Conservation (phyloP, 2,113 vertebrate genomes). For the Sceloporus tristichus region DNA sequence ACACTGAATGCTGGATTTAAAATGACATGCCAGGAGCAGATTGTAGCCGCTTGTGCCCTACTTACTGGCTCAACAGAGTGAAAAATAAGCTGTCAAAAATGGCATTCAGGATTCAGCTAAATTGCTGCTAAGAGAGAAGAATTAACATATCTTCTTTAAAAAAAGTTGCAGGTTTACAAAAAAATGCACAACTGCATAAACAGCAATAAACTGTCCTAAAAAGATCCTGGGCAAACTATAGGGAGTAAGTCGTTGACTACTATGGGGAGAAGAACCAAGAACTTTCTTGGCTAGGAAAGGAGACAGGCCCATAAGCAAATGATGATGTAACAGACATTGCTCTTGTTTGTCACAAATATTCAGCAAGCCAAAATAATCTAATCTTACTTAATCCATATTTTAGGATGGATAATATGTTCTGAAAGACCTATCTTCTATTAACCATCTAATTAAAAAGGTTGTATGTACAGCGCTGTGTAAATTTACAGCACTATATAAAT, state of each 20-base stretch:
- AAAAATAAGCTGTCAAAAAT: not conserved
- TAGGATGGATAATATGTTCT: not conserved
- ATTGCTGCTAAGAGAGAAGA: not conserved
- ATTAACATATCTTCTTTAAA: not conserved
- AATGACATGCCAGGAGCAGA: not conserved
- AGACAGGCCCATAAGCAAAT: not conserved
- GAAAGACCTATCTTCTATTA: not conserved
- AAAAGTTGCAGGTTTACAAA: not conserved
- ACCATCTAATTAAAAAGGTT: too few relatives aligned
- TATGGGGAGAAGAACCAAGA: not conserved
- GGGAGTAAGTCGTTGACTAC: not conserved
- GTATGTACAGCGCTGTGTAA: too few relatives aligned
- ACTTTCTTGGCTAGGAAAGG: not conserved
- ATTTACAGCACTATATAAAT: too few relatives aligned
- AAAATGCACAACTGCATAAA: too few relatives aligned
- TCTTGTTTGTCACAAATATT: not conserved
- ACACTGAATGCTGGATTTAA: not conserved
- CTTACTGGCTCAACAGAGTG: not conserved
- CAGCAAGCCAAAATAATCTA: not conserved
- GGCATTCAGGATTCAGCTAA: not conserved
- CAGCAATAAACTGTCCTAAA: too few relatives aligned
- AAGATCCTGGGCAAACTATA: not conserved
- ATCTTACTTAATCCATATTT: not conserved
- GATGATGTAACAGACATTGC: not conserved
- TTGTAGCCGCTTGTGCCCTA: not conserved